These are phyloP conservation scores for Nixonia krombeini DNA, from an alignment of 1,140 invertebrate genomes.

Conservation along the genomic window DNA sequence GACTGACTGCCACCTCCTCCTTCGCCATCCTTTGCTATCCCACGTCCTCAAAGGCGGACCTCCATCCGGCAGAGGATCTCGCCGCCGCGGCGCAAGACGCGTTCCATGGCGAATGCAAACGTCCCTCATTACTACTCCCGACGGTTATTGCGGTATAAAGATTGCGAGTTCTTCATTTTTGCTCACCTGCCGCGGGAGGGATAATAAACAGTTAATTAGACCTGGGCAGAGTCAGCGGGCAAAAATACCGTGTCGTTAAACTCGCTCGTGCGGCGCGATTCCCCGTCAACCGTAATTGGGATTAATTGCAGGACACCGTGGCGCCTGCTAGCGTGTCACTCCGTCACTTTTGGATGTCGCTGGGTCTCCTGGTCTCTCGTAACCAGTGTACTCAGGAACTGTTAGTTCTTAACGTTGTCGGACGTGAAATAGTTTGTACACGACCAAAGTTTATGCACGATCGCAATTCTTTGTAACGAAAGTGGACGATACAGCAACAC, in stretches of 20 bases:
- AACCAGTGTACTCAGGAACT: no score
- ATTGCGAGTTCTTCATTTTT: constrained; percentile 26
- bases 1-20: constrained; percentile 51
- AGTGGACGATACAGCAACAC: no score
- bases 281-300: no score
- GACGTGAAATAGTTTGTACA: no score
- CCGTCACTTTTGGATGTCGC: not conserved
- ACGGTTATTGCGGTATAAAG: constrained; percentile 35
- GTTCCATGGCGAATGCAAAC: constrained; percentile 20
- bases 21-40: constrained; percentile 1
- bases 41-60: not conserved
- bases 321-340: no score
- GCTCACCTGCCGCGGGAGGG: constrained; percentile 12
- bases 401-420: no score
- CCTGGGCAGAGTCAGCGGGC: constrained; percentile 21
- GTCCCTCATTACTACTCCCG: constrained; percentile 16
- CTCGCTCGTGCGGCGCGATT: constrained; percentile 6
- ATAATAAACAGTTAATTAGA: constrained; percentile 40
- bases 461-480: no score
- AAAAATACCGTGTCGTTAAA: constrained; percentile 32
- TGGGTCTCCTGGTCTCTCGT: no score
- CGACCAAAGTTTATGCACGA: no score
- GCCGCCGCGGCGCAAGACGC: no score
- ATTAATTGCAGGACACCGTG: no score
- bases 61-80: no score